A percentile compares a stretch with the other conserved stretches of the same genome.
Evolutionary conservation across 2,113 vertebrate species (phyloP).

Genomic region (Ivindomyrus marchei): DNA sequence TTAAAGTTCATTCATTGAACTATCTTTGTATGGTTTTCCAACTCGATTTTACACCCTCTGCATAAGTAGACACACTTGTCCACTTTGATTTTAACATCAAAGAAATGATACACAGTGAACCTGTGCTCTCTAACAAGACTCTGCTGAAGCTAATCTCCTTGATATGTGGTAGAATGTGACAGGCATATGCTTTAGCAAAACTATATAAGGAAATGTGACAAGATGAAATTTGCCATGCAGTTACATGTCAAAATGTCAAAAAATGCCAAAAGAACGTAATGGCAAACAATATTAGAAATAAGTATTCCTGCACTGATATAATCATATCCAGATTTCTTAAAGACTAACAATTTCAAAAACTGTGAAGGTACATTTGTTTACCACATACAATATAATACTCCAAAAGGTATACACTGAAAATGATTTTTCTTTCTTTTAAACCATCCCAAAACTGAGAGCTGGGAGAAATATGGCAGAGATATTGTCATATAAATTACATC

Average conservation of each 20-base stretch:
- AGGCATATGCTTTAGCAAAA: not conserved
- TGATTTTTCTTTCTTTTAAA: not conserved
- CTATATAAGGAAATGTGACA: not conserved
- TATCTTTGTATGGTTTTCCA: not conserved
- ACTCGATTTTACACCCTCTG: not conserved
- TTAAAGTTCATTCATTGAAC: slow-evolving; percentile 3
- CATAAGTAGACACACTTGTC: slow-evolving; percentile 9
- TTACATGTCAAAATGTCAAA: not conserved
- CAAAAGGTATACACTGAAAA: not conserved
- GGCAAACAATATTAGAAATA: not conserved
- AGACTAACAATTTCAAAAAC: not conserved
- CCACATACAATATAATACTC: not conserved
- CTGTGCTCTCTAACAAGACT: not conserved
- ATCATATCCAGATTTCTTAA: not conserved
- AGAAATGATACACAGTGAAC: slow-evolving; percentile 1
- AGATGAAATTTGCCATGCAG: not conserved
- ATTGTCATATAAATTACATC: not conserved
- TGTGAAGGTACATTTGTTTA: not conserved
- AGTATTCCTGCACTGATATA: not conserved
- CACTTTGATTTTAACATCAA: slow-evolving; percentile 14
- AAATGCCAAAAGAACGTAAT: not conserved
- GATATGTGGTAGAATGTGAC: not conserved
- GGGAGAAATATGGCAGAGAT: not conserved
- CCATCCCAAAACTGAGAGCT: not conserved
- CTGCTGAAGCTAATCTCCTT: not conserved